These are phyloP conservation scores for Colossoma macropomum DNA, from an alignment of 2,113 vertebrate genomes.

Conservation along the genomic window DNA sequence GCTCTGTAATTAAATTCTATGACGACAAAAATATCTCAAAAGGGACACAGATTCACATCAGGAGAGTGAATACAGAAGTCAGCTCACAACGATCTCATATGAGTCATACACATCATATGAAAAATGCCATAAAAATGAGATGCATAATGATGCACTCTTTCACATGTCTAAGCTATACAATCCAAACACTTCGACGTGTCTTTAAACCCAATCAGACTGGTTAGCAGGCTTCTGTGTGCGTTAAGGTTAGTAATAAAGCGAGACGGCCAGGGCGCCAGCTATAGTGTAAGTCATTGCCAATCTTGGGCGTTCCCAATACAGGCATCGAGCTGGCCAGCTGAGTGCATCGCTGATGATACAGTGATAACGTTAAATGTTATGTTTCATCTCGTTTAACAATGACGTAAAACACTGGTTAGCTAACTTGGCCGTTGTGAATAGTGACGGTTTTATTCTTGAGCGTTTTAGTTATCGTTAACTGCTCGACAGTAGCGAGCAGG, in stretches of 20 bases:
- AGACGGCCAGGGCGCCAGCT: not conserved
- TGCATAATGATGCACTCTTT: too few species aligned
- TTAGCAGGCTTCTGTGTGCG: not conserved
- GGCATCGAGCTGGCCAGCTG: not conserved
- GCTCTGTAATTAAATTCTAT: too few species aligned
- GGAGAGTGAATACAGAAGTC: too few species aligned
- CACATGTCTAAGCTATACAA: not conserved
- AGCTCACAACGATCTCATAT: too few species aligned
- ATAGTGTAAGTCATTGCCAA: not conserved
- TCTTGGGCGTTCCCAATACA: conserved; percentile 17
- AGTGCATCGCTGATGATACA: not conserved
- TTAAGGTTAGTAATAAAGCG: not conserved
- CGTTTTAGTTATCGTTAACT: not conserved
- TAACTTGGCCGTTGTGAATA: not conserved
- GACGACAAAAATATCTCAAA: too few species aligned
- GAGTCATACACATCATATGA: too few species aligned
- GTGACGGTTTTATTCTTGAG: not conserved
- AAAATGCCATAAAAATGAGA: not conserved
- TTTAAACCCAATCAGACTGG: not conserved
- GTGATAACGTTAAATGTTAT: not conserved
- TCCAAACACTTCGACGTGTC: not conserved
- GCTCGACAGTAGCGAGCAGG: not conserved
- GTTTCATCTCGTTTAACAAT: not conserved
- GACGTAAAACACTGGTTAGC: not conserved
- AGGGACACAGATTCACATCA: too few species aligned